Evolutionary conservation across 2,888 invertebrate species (phyloP), one percentile per base, ranked within the genome.

Genomic region (Cataglyphis albicans): DNA sequence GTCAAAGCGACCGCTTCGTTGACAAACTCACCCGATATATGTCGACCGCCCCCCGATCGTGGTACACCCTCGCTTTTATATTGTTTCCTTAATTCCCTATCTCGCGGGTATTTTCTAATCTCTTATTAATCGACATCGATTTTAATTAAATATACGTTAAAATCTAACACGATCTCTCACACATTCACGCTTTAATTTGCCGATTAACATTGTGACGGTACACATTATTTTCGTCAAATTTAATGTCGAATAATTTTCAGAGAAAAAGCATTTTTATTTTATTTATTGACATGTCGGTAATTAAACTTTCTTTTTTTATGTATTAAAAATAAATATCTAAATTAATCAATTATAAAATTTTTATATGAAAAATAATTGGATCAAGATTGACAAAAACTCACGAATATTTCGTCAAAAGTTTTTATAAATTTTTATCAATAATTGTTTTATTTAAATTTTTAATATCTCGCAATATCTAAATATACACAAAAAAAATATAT

Each of bases 1-100:
- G 57, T 80, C 78, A 80, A 80, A 80, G 78, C 72, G 44, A 80
- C 78, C 78, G 72, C 72, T 57, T 80, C 78, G 78, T 80, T 80
- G 78, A 80, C 72, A 80, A 80, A 80, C 72, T 72, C 72, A 35
- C 44, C 21, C 78, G 57, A 72, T 80, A 80, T 80, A 72, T 44
- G 70, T 41, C 44, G 44, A 59, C 78, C 76, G 38, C 25, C 76
- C 76, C 52, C 38, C 32, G 32, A 44, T 18, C 41, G 72, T 41
- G 78, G 72, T 80, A 80, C 41, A 80, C 59, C 72, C 59, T 72
- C 72, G 78, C 70, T 72, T 80, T 80, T 80, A 52, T 52, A 80
- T 80, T 80, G 78, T 80, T 80, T 59, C 70, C 72, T 44, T 80
- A 80, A 80, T 80, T 80, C 72, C 35, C 72, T 44, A 55, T 59